Percentiles rank a stretch among this genome's conserved stretches.
Conservation (phyloP, 2,888 invertebrate species). For the Lottia gigantea region DNA sequence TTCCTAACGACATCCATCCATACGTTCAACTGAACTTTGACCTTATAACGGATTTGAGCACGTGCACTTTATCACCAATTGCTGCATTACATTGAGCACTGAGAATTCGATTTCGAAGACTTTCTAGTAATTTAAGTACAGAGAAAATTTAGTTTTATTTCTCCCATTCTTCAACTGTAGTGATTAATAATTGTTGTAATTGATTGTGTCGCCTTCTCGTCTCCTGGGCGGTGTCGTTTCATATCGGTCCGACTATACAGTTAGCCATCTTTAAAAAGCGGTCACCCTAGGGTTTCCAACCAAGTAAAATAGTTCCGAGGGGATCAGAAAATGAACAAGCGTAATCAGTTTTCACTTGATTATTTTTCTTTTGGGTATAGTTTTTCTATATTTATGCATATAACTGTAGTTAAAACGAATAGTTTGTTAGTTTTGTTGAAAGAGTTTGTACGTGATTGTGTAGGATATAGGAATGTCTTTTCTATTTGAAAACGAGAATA, state of each 20-base stretch:
- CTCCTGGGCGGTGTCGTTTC: slow-evolving; percentile 21
- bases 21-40: too few species aligned
- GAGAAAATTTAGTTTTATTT: not conserved
- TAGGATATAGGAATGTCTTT: too few species aligned
- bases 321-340: slow-evolving; percentile 14
- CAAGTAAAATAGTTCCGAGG: slow-evolving; percentile 17
- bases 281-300: not conserved
- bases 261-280: slow-evolving; percentile 13
- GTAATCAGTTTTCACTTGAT: slow-evolving; percentile 21
- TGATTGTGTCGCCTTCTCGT: slow-evolving; percentile 20
- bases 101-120: too few species aligned
- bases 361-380: slow-evolving; percentile 23
- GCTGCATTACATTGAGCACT: too few species aligned
- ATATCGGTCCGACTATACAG: not conserved
- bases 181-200: slow-evolving; percentile 25
- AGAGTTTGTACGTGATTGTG: too few species aligned
- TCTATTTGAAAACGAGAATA: too few species aligned
- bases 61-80: too few species aligned
- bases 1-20: too few species aligned
- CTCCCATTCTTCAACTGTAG: not conserved
- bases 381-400: slow-evolving; percentile 26
- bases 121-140: not conserved
- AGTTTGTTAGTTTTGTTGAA: too few species aligned
- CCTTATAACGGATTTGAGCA: too few species aligned
- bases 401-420: slow-evolving; percentile 14